Evolutionary conservation across 2,888 invertebrate species (phyloP).

Genomic region (Pardosa pseudoannulata): DNA sequence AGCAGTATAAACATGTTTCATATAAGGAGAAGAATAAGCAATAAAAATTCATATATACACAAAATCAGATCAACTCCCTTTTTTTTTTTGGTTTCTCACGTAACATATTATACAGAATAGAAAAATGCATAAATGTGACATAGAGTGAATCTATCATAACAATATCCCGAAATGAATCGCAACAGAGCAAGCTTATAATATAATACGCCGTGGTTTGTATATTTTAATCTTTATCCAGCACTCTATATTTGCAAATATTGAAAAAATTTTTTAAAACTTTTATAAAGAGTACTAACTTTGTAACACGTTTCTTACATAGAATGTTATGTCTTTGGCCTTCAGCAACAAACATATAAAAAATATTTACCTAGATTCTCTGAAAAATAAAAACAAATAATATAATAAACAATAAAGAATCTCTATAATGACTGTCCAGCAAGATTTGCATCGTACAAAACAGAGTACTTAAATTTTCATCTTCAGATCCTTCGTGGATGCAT

Average conservation of each 20-base stretch:
- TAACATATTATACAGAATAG: neutral
- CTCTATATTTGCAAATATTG: neutral
- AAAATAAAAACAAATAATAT: conserved; percentile 52
- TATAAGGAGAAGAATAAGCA: neutral
- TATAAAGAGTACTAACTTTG: conserved; percentile 11
- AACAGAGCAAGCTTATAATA: neutral
- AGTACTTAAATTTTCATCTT: neutral
- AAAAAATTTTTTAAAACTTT: conserved; percentile 12
- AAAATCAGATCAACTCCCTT: too few species aligned
- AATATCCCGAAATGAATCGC: conserved; percentile 4
- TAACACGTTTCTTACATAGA: neutral
- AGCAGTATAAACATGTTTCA: conserved; percentile 1
- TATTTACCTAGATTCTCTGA: conserved; percentile 50
- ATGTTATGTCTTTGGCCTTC: conserved; percentile 17
- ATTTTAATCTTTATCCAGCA: neutral
- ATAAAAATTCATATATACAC: neutral
- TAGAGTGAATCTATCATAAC: neutral
- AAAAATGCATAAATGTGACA: conserved; percentile 7
- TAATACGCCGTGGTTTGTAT: neutral
- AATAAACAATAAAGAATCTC: conserved; percentile 43
- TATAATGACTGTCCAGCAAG: conserved; percentile 9
- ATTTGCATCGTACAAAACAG: neutral
- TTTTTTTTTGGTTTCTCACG: too few species aligned
- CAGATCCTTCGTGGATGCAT: neutral
- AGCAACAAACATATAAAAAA: conserved; percentile 39